Base-by-base conservation (phyloP, 2,888 invertebrate species). In the Drosophila limbata region DNA sequence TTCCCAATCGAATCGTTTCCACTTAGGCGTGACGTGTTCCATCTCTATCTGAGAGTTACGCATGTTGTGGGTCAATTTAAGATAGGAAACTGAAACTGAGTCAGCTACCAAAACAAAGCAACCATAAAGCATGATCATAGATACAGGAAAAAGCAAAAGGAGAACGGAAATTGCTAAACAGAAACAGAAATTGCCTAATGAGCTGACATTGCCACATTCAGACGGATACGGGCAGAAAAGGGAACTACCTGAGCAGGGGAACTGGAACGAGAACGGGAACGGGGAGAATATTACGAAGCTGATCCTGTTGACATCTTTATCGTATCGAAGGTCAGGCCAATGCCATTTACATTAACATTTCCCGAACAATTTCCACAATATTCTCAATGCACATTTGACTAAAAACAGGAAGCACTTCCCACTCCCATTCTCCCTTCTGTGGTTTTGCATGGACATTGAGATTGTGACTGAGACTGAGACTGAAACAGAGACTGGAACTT, bases 231-330 rank as follows among this genome's bases (percentile, higher is more conserved):
- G 3, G 8, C 13, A 17, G 11, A 13, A 11, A 25, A 11, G 19
- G 13, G 10, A 25, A 35, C 37, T 63, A 56, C 61, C 61, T 61
- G 57, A 57, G 44, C 35, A 33, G 77, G 60, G 45, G 52, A 42
- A 31, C 75, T 57, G 45, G 70, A n/a, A n/a, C n/a, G n/a, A 57
- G 44, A 42, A 33, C 75, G 60, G 45, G 52, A 42, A 31, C 75
- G 61, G 45, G 70, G 60, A 70, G 59, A 19, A 37, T 50, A 45
- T 50, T 40, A 28, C 31, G 39, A n/a, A 19, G 17, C 37, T 25
- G 56, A 71, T 77, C 77, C 73, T 77, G 56, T 53, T 84, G 84
- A 87, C 84, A 87, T 82, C 80, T 84, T 81, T 81, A 73, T 79
- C 73, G 78, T 81, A 71, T 79, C 72, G 78, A 80, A 87, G 84